Conservation (phyloP, 2,797 vertebrate species). For the Propithecus perrieri region DNA sequence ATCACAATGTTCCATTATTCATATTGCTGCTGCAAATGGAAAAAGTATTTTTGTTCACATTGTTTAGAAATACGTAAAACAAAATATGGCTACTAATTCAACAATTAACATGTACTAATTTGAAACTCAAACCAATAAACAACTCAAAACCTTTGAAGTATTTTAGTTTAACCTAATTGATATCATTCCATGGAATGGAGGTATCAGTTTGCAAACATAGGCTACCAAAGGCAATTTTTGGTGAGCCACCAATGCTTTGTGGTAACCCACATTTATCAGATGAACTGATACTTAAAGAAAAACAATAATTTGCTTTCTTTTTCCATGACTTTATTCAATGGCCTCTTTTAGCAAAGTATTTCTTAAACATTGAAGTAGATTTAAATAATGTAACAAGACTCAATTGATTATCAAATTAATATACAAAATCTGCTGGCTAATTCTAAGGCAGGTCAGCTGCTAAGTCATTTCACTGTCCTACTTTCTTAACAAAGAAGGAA, state of each 20-base stretch:
- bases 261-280: conserved; percentile 57
- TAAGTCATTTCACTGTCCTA: not conserved
- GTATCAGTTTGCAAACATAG: not conserved
- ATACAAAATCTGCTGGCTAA: conserved; percentile 28
- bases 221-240: conserved; percentile 49
- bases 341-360: not conserved
- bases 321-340: conserved; percentile 57
- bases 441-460: not conserved
- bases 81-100: conserved; percentile 55
- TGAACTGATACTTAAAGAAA: conserved; percentile 56
- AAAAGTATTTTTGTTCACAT: conserved; percentile 47
- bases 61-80: conserved; percentile 43
- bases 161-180: conserved; percentile 43
- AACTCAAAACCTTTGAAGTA: conserved; percentile 58
- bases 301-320: conserved; percentile 60
- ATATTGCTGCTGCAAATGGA: conserved; percentile 27
- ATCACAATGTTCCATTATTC: conserved; percentile 57
- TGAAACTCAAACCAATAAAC: conserved; percentile 63
- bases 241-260: conserved; percentile 53
- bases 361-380: conserved; percentile 40
- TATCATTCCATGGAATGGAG: conserved; percentile 31
- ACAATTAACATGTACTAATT: conserved; percentile 63
- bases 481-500: conserved; percentile 23
- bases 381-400: conserved; percentile 25
- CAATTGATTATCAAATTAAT: not conserved